Evolutionary conservation across 1,140 invertebrate genomes (phyloP).

Genomic region (Anadara kagoshimensis): DNA sequence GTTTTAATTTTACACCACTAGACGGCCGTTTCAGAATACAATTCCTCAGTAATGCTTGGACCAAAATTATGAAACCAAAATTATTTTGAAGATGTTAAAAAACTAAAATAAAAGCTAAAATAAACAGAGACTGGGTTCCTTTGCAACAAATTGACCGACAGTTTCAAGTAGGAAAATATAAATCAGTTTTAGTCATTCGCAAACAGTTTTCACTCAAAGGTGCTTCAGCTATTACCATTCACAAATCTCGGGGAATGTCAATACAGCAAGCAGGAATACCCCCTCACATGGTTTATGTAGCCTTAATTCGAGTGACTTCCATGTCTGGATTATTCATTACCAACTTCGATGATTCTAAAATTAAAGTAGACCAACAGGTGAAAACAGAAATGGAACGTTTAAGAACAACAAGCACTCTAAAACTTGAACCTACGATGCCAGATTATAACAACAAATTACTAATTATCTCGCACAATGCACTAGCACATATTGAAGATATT

Average conservation of each 20-base stretch:
- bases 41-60: no score
- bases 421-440: neutral
- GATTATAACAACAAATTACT: neutral
- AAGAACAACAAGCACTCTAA: neutral
- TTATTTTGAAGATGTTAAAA: no score
- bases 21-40: no score
- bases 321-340: neutral
- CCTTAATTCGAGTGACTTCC: slow-evolving; percentile 10
- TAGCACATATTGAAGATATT: neutral
- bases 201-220: slow-evolving; percentile 7
- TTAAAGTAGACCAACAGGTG: slow-evolving; percentile 10
- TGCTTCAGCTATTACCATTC: neutral
- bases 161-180: slow-evolving; percentile 10
- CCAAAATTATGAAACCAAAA: no score
- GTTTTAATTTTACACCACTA: no score
- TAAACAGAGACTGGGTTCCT: slow-evolving; percentile 33
- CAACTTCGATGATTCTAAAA: slow-evolving; percentile 6
- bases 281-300: slow-evolving; percentile 19
- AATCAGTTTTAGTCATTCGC: slow-evolving; percentile 4
- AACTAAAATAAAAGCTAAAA: no score
- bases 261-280: neutral
- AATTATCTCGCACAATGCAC: neutral
- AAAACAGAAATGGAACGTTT: slow-evolving; percentile 21
- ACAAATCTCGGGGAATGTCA: slow-evolving; percentile 10
- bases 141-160: neutral